These are phyloP conservation scores for Andrena bucephala DNA, from an alignment of 2,888 invertebrate species.

Conservation along the genomic window DNA sequence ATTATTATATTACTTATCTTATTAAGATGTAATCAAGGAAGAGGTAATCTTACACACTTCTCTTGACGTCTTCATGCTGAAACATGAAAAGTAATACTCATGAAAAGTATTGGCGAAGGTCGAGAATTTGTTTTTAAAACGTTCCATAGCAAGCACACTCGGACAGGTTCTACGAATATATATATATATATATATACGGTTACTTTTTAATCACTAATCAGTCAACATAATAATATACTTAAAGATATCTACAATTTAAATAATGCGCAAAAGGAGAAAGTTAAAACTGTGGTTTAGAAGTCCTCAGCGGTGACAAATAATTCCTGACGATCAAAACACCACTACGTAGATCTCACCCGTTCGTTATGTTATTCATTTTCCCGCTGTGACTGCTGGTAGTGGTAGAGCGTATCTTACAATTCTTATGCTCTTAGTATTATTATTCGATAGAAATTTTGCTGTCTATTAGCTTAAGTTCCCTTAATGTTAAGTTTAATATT, in stretches of 20 bases:
- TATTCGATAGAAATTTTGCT: constrained; percentile 36
- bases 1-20: constrained; percentile 57
- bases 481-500: constrained; percentile 25
- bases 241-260: constrained; percentile 51
- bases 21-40: constrained; percentile 69
- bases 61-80: constrained; percentile 70
- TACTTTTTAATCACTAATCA: constrained; percentile 55
- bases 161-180: constrained; percentile 18
- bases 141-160: constrained; percentile 51
- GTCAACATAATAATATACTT: constrained; percentile 59
- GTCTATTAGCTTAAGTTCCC: constrained; percentile 33
- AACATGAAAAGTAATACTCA: constrained; percentile 63
- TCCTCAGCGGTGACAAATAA: constrained; percentile 52
- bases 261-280: constrained; percentile 36
- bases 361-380: constrained; percentile 27
- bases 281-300: constrained; percentile 30
- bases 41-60: constrained; percentile 69
- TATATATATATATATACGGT: constrained; percentile 7
- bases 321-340: constrained; percentile 34
- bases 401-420: constrained; percentile 56
- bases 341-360: constrained; percentile 26
- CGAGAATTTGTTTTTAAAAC: constrained; percentile 23
- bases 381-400: constrained; percentile 54
- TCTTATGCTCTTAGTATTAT: constrained; percentile 44
- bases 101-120: constrained; percentile 52